These are phyloP conservation scores for Salvator merianae DNA, from an alignment of 2,113 vertebrate genomes.

Conservation along the genomic window DNA sequence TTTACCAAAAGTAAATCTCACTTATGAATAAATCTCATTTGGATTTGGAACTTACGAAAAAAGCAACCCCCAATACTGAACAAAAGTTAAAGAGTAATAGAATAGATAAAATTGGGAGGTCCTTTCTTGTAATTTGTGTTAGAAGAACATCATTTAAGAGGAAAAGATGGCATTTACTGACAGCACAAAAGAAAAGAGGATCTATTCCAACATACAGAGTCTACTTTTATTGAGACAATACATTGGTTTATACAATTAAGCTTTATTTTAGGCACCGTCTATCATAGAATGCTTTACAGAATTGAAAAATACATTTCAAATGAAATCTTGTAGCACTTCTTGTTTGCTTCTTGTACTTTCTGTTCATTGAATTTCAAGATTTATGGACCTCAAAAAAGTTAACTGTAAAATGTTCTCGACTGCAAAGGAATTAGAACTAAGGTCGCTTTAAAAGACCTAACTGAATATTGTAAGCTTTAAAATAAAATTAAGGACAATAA, in stretches of 20 bases:
- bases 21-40: neutral
- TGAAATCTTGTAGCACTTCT: conserved; percentile 4
- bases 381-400: neutral
- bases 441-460: neutral
- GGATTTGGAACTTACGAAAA: neutral
- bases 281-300: conserved; percentile 44
- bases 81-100: neutral
- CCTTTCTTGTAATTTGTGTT: neutral
- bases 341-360: neutral
- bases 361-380: neutral
- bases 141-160: conserved; percentile 16
- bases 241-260: conserved; percentile 42
- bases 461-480: neutral
- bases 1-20: neutral
- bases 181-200: conserved; percentile 38
- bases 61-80: neutral
- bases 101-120: neutral
- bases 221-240: conserved; percentile 40
- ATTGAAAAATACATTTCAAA: conserved; percentile 39
- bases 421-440: neutral
- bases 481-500: neutral
- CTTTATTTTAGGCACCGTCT: conserved; percentile 48
- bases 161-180: conserved; percentile 18
- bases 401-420: neutral
- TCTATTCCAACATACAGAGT: neutral